These are phyloP conservation scores for Halcyon badia DNA, from an alignment of 2,797 vertebrate genomes.

Conservation along the genomic window DNA sequence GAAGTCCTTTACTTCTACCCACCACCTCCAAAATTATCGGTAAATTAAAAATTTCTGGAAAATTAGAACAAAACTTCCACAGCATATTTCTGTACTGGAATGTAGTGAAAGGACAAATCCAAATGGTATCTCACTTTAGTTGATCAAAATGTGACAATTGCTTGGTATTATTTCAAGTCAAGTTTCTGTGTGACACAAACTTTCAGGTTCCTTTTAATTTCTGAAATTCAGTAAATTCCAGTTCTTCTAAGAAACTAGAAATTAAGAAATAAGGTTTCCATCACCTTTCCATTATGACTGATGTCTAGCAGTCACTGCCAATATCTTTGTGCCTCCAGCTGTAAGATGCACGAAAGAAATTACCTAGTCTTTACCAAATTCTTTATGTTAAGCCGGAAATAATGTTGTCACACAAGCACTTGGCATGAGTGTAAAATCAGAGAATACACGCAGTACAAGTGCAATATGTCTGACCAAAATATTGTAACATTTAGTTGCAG, in stretches of 20 bases:
- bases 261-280: not conserved
- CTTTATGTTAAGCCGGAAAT: not conserved
- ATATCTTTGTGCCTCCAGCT: not conserved
- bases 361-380: not conserved
- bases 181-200: not conserved
- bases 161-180: not conserved
- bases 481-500: not conserved
- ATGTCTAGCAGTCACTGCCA: not conserved
- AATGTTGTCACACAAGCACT: not conserved
- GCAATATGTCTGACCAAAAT: conserved; percentile 13
- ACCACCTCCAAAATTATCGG: not conserved
- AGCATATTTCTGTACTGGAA: not conserved
- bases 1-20: not conserved
- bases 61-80: not conserved
- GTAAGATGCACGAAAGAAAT: not conserved
- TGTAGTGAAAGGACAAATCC: not conserved
- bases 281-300: not conserved
- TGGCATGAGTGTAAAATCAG: not conserved
- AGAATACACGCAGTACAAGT: not conserved
- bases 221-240: not conserved
- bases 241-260: not conserved
- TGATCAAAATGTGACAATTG: not conserved
- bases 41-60: not conserved
- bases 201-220: not conserved
- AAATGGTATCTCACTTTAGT: rapidly evolving